These are phyloP conservation scores for Thamnophis elegans DNA, from an alignment of 2,797 vertebrate genomes.

Conservation along the genomic window DNA sequence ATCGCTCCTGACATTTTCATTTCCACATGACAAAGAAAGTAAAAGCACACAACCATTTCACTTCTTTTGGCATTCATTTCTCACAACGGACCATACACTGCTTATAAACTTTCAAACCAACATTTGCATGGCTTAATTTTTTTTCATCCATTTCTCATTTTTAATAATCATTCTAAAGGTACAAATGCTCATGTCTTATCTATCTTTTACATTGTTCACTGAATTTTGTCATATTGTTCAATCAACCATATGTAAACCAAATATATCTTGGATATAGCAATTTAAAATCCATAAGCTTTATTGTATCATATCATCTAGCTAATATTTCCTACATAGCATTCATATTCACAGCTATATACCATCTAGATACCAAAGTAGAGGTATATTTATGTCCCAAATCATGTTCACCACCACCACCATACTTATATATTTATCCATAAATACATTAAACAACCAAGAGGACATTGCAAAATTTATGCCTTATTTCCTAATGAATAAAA, in stretches of 20 bases:
- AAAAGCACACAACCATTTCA: background rate
- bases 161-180: background rate
- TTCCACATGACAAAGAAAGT: background rate
- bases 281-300: background rate
- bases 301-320: background rate
- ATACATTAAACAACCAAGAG: background rate
- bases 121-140: background rate
- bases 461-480: background rate
- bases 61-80: background rate
- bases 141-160: background rate
- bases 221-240: background rate
- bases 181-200: background rate
- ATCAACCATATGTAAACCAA: background rate
- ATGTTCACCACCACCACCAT: background rate
- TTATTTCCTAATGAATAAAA: background rate
- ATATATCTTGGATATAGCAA: background rate
- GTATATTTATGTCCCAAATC: background rate
- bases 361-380: background rate
- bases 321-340: background rate
- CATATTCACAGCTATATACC: background rate
- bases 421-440: background rate
- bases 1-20: background rate
- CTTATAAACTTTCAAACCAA: background rate
- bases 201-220: background rate
- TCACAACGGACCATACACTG: background rate